Base-by-base conservation (phyloP, 2,113 vertebrate genomes). In the Acanthochromis polyacanthus region DNA sequence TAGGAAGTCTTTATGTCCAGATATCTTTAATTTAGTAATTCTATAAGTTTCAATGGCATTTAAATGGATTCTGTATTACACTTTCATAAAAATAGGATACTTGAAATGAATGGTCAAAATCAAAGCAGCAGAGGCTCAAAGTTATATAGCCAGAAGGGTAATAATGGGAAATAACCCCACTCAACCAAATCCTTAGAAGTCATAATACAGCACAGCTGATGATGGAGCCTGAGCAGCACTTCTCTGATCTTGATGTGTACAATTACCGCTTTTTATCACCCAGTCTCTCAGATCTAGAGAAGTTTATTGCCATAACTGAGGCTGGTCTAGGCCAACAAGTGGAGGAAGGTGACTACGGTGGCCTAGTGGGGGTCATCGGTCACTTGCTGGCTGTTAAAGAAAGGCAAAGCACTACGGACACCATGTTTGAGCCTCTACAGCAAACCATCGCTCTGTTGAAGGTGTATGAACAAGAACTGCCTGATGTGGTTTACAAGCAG, bases 381-480 rank as follows among this genome's bases (percentile, higher is more conserved):
- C 95, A 97, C 43, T 94, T 99, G n/a, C 82, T 96, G 93, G 95
- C 96, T 0, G 89, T 98, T 25, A 99, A 97, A 82, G 96, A 98
- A 25, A 94, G 96, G 19, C 96, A 95, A n/a, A 85, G 61, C 23
- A 80, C 65, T 78, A 96, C 96, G 0, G 95, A 99, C 69, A 93
- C 94, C 80, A 96, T 99, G 96, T 99, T 99, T 87, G 97, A 98
- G 82, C 97, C 97, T 14, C 86, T 99, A 71, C 96, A 95, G 77
- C 95, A 98, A 75, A 99, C 96, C 10, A 93, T 97, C 0, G 94
- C 96, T 32, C 90, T 99, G 52, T 93, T 99, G 83, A 97, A 94
- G 88, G 84, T 75, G 0, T 98, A 99, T 0, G 95, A 96, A 48
- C 98, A 99, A 73, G 95, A 97, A 48, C 88, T 99, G 52, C 96